These are phyloP conservation scores for Morus bassanus DNA, from an alignment of 2,797 vertebrate genomes.

Conservation along the genomic window DNA sequence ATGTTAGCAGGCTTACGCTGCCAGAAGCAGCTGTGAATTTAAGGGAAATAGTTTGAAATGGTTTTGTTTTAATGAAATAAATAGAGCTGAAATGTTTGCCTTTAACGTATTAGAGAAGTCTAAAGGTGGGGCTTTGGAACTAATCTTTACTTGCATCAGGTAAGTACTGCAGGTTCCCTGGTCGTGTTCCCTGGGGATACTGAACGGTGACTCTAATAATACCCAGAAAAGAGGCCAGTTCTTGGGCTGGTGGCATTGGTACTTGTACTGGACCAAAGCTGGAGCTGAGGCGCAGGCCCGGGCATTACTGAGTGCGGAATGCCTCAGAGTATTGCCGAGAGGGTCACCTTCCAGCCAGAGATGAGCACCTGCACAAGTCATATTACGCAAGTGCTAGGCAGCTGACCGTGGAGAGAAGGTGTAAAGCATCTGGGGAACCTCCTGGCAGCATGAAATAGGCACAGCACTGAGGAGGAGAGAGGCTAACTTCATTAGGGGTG, in stretches of 20 bases:
- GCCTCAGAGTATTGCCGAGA: neutral
- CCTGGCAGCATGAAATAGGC: fast-evolving
- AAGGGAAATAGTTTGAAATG: neutral
- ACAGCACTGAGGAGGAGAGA: no score
- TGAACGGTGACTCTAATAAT: no score
- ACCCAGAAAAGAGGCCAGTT: neutral
- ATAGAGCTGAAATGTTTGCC: neutral
- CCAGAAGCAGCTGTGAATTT: neutral
- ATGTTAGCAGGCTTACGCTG: neutral
- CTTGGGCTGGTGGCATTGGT: no score
- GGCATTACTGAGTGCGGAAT: fast-evolving
- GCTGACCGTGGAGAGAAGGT: fast-evolving
- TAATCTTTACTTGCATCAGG: neutral
- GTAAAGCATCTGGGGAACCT: neutral
- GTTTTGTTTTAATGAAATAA: neutral
- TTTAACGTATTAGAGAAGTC: no score
- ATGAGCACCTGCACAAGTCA: neutral
- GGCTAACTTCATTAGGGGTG: fast-evolving
- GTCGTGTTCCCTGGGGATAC: fast-evolving
- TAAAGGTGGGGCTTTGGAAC: neutral
- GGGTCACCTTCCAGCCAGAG: neutral
- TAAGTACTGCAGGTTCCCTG: neutral
- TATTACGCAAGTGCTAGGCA: fast-evolving
- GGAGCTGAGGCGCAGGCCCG: neutral
- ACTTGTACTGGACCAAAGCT: neutral